Base-by-base conservation (phyloP, 2,113 vertebrate species). In the Tangachromis dhanisi region DNA sequence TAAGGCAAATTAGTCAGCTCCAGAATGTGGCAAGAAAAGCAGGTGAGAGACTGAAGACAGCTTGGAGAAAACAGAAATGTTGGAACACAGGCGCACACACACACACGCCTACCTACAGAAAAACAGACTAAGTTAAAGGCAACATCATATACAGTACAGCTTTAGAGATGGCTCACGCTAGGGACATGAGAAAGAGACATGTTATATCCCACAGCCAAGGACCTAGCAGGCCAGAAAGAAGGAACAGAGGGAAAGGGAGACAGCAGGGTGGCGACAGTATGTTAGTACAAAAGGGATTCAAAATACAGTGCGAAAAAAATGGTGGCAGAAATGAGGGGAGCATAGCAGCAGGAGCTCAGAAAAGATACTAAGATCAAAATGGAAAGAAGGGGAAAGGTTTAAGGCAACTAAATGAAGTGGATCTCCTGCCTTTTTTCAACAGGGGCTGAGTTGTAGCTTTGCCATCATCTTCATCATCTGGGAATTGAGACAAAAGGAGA, bases 381-480 rank as follows among this genome's bases (percentile, higher is more conserved):
- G 63, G 63, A 33, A 55, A 92, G 31, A 89, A 93, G 83, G 92
- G 59, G 29, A 59, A 45, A 66, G 78, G 35, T 45, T 35, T 1
- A 90, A 68, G 85, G 85, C 90, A 96, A 97, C 95, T 29, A 45
- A 88, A 96, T 96, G 97, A 95, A 93, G 95, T 95, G 96, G 95
- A 97, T 97, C 97, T 98, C 98, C 98, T 99, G 98, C 98, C 98
- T 99, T 99, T 99, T 98, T 97, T 99, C 97, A 99, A 98, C 96
- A 99, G 98, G 93, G 98, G 98, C 94, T 98, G 98, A 93, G 97
- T 96, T 95, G 98, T 90, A 93, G 97, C 96, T 97, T 98, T 99
- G 97, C 97, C 97, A 95, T 99, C 98, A 45, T 99, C 98, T 55
- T 99, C 98, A 89, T 99, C 98, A 95, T 98, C 98, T 99, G 97